phyloP scores from a whole-genome alignment of 2,888 invertebrate species.

The Eucriotettix oculatus region DNA sequence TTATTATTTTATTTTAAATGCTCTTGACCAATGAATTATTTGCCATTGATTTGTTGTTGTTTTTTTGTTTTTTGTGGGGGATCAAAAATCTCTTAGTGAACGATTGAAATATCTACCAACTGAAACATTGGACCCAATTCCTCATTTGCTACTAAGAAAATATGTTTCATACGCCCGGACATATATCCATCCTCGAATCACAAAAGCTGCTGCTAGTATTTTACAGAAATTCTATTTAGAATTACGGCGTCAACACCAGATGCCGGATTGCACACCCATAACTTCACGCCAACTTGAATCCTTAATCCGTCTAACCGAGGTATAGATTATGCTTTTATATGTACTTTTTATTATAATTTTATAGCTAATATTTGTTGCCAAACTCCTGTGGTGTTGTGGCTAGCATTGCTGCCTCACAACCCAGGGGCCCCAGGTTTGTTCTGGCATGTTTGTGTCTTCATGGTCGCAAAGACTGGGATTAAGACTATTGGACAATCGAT shows the following conservation, averaged over 20 bases:
- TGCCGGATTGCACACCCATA: conserved; percentile 55
- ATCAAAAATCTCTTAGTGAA: too few relatives aligned
- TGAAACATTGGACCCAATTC: conserved; percentile 53
- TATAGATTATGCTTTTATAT: conserved; percentile 17
- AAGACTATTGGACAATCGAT: too few relatives aligned
- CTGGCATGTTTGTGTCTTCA: too few relatives aligned
- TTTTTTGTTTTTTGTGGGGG: conserved; percentile 18
- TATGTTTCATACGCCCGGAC: conserved; percentile 83
- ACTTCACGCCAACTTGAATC: conserved; percentile 82
- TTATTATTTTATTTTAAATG: too few relatives aligned
- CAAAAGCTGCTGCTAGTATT: conserved; percentile 48
- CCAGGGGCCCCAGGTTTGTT: too few relatives aligned
- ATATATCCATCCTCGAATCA: conserved; percentile 68
- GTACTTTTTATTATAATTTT: too few relatives aligned
- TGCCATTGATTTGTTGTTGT: too few relatives aligned
- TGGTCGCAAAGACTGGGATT: too few relatives aligned
- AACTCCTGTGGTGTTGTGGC: too few relatives aligned
- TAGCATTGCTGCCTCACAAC: too few relatives aligned
- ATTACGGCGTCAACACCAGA: conserved; percentile 49
- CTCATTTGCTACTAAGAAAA: conserved; percentile 62
- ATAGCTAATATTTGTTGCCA: too few relatives aligned
- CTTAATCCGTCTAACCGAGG: conserved; percentile 66
- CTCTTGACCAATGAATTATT: too few relatives aligned
- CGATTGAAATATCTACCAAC: conserved; percentile 39
- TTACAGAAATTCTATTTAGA: conserved; percentile 68